These are phyloP conservation scores for Maniola jurtina DNA, from an alignment of 1,140 invertebrate genomes.

Conservation along the genomic window DNA sequence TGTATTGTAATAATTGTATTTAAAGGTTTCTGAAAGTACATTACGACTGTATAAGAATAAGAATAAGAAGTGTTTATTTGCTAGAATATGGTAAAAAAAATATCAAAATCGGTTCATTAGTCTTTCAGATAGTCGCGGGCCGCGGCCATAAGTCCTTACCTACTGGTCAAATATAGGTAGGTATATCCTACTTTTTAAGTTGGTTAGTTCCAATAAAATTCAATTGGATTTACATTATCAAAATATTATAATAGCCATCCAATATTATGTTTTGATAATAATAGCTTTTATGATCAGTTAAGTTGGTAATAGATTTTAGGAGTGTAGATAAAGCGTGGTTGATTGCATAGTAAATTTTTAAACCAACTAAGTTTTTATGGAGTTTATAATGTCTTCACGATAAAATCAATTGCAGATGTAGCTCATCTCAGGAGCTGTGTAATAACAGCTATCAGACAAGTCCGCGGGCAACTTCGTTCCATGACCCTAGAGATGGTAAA, in stretches of 20 bases:
- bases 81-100: too few species aligned
- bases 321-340: slow-evolving; percentile 44
- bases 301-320: slow-evolving; percentile 46
- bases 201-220: neutral
- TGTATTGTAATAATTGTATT: too few species aligned
- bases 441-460: slow-evolving; percentile 52
- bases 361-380: slow-evolving; percentile 43
- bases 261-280: slow-evolving; percentile 1
- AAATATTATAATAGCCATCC: neutral
- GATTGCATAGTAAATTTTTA: slow-evolving; percentile 48
- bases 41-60: too few species aligned
- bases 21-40: too few species aligned
- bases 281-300: slow-evolving; percentile 24
- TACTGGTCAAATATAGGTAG: too few species aligned
- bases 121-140: too few species aligned
- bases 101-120: too few species aligned
- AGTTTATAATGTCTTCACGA: slow-evolving; percentile 63
- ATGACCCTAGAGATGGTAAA: slow-evolving; percentile 16
- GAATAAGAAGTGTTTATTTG: too few species aligned
- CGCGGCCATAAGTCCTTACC: too few species aligned
- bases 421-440: slow-evolving; percentile 54
- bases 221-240: neutral
- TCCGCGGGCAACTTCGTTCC: slow-evolving; percentile 39
- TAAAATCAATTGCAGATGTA: slow-evolving; percentile 63
- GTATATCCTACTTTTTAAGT: too few species aligned